Conservation (phyloP, 2,888 invertebrate genomes). For the Plebejus anna region DNA sequence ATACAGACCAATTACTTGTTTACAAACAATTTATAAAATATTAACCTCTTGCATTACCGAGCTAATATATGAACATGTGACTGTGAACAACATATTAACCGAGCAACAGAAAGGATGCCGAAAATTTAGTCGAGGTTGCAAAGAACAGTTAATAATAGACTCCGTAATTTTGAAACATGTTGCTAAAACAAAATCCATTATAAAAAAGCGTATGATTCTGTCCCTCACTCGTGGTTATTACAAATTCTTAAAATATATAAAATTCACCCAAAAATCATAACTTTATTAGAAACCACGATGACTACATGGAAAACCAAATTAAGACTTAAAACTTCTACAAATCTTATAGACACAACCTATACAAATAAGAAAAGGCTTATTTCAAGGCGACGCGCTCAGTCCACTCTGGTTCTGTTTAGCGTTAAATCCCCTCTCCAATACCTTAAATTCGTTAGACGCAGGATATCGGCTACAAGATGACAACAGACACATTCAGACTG, state of each 20-base stretch:
- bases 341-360: slow-evolving; percentile 32
- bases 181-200: slow-evolving; percentile 34
- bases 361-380: slow-evolving; percentile 37
- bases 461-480: background rate
- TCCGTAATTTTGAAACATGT: slow-evolving; percentile 33
- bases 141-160: slow-evolving; percentile 37
- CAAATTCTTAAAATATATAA: slow-evolving; percentile 37
- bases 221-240: slow-evolving; percentile 33
- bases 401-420: slow-evolving; percentile 29
- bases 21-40: slow-evolving; percentile 42
- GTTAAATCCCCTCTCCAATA: slow-evolving; percentile 22
- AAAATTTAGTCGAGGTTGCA: slow-evolving; percentile 14
- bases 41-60: slow-evolving; percentile 38
- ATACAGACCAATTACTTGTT: slow-evolving; percentile 42
- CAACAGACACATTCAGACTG: background rate
- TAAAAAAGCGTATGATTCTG: slow-evolving; percentile 39
- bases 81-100: slow-evolving; percentile 36
- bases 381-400: slow-evolving; percentile 33
- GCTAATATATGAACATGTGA: slow-evolving; percentile 36
- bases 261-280: slow-evolving; percentile 37
- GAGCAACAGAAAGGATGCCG: slow-evolving; percentile 41
- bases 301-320: slow-evolving; percentile 32
- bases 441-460: slow-evolving; percentile 2
- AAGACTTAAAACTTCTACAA: slow-evolving; percentile 1
- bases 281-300: slow-evolving; percentile 30